A percentile compares a stretch with the other conserved stretches of the same genome.
Conservation (phyloP, 1,140 invertebrate species). For the Drosophila aff. region DNA sequence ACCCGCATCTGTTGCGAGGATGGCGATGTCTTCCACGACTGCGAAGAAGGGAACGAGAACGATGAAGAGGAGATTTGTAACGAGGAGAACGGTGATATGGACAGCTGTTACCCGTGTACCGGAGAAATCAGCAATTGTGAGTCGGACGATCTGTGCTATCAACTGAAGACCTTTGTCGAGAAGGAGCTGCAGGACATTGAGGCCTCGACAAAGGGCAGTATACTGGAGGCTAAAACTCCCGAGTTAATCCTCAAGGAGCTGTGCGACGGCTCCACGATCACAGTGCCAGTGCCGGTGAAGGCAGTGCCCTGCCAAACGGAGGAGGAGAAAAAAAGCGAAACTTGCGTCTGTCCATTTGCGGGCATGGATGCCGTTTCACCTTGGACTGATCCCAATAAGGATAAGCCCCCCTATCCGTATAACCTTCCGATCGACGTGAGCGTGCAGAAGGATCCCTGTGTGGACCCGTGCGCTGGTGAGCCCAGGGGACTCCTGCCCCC, state of each 20-base stretch:
- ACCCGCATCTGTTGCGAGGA: background rate
- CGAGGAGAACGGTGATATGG: too few relatives aligned
- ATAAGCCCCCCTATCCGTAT: background rate
- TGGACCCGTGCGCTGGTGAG: background rate
- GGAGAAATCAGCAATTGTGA: background rate
- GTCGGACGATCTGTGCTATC: background rate
- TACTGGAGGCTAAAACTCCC: background rate
- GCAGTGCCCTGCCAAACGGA: background rate
- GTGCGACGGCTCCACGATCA: constrained; percentile 3
- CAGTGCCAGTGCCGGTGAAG: background rate
- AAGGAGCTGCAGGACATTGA: constrained; percentile 14
- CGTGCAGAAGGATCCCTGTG: background rate
- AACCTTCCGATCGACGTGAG: constrained; percentile 9
- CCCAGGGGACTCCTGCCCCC: constrained; percentile 2
- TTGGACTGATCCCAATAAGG: background rate
- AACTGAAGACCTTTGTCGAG: constrained; percentile 8
- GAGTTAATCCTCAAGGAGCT: constrained; percentile 8
- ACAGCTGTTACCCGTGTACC: too few relatives aligned
- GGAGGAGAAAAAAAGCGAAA: background rate
- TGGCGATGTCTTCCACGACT: constrained; percentile 13
- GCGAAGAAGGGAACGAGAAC: background rate
- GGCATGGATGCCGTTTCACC: constrained; percentile 12
- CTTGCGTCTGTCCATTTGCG: background rate
- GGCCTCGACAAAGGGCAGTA: background rate
- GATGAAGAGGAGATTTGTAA: too few relatives aligned